Evolutionary conservation across 1,140 invertebrate genomes (phyloP).

Genomic region (Drosophila guanche): DNA sequence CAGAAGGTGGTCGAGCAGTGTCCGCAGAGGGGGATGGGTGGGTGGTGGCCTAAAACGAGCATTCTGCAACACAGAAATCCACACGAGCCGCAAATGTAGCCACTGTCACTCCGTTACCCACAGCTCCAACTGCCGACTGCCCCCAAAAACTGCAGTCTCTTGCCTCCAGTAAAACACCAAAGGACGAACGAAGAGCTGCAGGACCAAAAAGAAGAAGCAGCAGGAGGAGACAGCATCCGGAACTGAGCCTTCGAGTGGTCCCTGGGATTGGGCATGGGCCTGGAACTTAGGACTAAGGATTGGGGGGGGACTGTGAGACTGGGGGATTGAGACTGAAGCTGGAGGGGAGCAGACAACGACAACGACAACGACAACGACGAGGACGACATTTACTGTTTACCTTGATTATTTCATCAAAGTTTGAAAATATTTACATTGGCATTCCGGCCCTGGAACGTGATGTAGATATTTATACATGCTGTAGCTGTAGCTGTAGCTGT

Average conservation of each 20-base stretch:
- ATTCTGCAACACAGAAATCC: slow-evolving; percentile 47
- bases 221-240: too few species aligned
- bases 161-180: background rate
- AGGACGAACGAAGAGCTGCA: too few species aligned
- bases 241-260: too few species aligned
- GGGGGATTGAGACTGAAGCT: slow-evolving; percentile 6
- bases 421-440: slow-evolving; percentile 82
- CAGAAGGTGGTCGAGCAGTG: background rate
- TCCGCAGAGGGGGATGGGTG: slow-evolving; percentile 3
- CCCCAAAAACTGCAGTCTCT: background rate
- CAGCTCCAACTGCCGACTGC: too few species aligned
- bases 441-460: slow-evolving; percentile 79
- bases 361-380: slow-evolving; percentile 44
- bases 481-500: slow-evolving; percentile 23
- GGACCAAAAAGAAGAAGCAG: too few species aligned
- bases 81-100: slow-evolving; percentile 49
- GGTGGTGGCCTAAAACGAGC: slow-evolving; percentile 34
- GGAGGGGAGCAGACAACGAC: slow-evolving; percentile 10
- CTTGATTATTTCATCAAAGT: slow-evolving; percentile 82
- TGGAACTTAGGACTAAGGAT: too few species aligned
- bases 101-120: background rate
- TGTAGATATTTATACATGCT: slow-evolving; percentile 80
- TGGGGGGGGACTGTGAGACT: background rate
- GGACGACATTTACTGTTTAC: slow-evolving; percentile 79
- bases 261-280: background rate